Percentiles rank a stretch among this genome's conserved stretches.
These are phyloP conservation scores for Strigamia transsilvanica DNA, from an alignment of 2,888 invertebrate species.

Conservation along the genomic window DNA sequence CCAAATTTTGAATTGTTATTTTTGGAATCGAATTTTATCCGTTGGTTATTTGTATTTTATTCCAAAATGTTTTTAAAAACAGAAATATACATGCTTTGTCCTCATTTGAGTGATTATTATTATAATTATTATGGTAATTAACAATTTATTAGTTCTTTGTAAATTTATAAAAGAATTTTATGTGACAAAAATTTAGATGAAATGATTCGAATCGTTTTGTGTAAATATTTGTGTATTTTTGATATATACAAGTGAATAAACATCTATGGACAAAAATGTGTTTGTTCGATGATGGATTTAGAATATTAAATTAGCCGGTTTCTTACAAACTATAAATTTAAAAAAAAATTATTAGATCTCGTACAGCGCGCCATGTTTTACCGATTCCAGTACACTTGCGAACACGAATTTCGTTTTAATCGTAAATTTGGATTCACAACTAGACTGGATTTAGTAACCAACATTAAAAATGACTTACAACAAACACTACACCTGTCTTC, in stretches of 20 bases:
- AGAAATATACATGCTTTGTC: background rate
- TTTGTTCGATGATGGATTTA: background rate
- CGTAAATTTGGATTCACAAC: too few relatives aligned
- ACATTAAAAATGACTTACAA: conserved; percentile 73
- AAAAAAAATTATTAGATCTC: background rate
- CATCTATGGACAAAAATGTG: background rate
- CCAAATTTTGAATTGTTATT: background rate
- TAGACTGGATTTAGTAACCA: background rate
- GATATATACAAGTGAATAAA: background rate
- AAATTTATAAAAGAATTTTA: too few relatives aligned
- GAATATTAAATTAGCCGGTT: background rate
- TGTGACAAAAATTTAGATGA: too few relatives aligned
- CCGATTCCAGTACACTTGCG: background rate
- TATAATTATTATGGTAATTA: background rate
- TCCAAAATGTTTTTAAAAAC: background rate
- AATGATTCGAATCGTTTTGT: too few relatives aligned
- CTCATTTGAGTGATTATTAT: background rate
- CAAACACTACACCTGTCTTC: conserved; percentile 85
- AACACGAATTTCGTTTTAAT: too few relatives aligned
- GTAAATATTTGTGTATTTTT: background rate
- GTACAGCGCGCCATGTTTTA: too few relatives aligned
- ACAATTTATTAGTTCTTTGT: background rate
- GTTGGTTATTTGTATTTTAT: background rate
- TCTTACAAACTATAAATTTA: conserved; percentile 1
- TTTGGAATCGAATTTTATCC: background rate